Evolutionary conservation across 2,113 vertebrate species (phyloP).

Genomic region (Lepus europaeus): DNA sequence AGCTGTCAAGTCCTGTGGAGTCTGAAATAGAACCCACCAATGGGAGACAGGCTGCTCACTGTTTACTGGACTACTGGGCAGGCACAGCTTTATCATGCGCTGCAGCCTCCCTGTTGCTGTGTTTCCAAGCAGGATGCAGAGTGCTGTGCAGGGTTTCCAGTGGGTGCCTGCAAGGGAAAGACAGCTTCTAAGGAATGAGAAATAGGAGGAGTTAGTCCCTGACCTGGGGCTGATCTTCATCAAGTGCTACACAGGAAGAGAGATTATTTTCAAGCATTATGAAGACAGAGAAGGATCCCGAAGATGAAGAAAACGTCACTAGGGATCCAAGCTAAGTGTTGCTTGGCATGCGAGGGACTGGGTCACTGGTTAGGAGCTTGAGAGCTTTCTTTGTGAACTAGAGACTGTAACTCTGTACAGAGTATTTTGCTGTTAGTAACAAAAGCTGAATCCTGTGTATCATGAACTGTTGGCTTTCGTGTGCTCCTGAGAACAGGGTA

Average conservation of each 20-base stretch:
- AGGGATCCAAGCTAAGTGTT: slow-evolving; percentile 79
- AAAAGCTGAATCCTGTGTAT: slow-evolving; percentile 84
- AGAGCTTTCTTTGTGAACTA: slow-evolving; percentile 51
- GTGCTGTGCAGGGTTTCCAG: slow-evolving; percentile 78
- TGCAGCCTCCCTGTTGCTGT: neutral
- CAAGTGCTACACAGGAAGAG: neutral
- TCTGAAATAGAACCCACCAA: slow-evolving; percentile 92
- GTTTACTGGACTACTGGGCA: slow-evolving; percentile 88
- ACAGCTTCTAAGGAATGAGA: slow-evolving; percentile 23
- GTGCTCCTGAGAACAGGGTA: slow-evolving; percentile 93
- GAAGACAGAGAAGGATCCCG: slow-evolving; percentile 88
- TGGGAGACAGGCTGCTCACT: slow-evolving; percentile 87
- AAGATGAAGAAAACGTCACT: slow-evolving; percentile 78
- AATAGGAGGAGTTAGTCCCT: slow-evolving; percentile 76
- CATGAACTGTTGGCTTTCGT: slow-evolving; percentile 96
- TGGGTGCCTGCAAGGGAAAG: neutral
- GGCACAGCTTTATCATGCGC: slow-evolving; percentile 85
- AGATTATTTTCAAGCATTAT: slow-evolving; percentile 84
- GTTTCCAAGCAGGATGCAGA: slow-evolving; percentile 26
- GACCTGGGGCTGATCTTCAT: slow-evolving; percentile 86
- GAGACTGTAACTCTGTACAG: slow-evolving; percentile 43
- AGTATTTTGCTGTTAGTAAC: slow-evolving; percentile 47
- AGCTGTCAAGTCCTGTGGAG: slow-evolving; percentile 90
- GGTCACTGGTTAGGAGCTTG: neutral
- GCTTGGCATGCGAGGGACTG: slow-evolving; percentile 1